Percentiles rank a stretch among this genome's conserved stretches.
These are phyloP conservation scores for Ctenoplectra terminalis DNA, from an alignment of 1,140 invertebrate species.

Conservation along the genomic window DNA sequence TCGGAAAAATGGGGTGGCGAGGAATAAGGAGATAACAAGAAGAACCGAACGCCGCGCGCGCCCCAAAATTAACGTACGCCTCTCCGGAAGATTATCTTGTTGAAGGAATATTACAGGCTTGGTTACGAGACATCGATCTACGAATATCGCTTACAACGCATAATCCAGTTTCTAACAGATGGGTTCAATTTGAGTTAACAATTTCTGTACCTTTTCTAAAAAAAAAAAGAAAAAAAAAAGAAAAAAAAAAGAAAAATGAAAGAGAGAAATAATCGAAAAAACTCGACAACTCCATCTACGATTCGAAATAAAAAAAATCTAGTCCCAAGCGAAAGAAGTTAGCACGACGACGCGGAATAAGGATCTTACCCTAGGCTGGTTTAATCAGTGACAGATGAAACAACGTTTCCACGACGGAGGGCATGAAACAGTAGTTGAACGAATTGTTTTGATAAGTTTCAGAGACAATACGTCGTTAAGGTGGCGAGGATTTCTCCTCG, in stretches of 20 bases:
- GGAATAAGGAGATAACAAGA: conserved; percentile 78
- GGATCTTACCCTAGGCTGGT: conserved; percentile 50
- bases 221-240: not conserved
- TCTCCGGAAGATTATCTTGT: conserved; percentile 74
- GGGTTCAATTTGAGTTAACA: not conserved
- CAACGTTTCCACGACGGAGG: conserved; percentile 55
- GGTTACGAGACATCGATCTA: conserved; percentile 53
- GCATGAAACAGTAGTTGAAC: conserved; percentile 71
- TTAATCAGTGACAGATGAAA: conserved; percentile 71
- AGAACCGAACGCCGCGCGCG: conserved; percentile 48
- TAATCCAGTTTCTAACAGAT: not conserved
- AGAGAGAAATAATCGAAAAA: too few species aligned
- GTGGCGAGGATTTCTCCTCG: conserved; percentile 68
- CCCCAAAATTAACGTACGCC: conserved; percentile 59
- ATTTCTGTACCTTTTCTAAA: too few species aligned
- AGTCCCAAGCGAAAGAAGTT: not conserved
- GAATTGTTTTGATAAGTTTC: conserved; percentile 82
- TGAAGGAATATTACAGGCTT: conserved; percentile 69
- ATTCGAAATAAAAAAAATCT: not conserved
- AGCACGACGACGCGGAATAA: conserved; percentile 4
- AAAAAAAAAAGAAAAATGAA: too few species aligned
- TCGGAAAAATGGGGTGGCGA: conserved; percentile 81
- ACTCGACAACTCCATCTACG: too few species aligned
- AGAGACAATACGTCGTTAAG: conserved; percentile 83
- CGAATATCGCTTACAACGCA: not conserved